phyloP scores from a whole-genome alignment of 2,797 vertebrate species.

The Potorous gilbertii region DNA sequence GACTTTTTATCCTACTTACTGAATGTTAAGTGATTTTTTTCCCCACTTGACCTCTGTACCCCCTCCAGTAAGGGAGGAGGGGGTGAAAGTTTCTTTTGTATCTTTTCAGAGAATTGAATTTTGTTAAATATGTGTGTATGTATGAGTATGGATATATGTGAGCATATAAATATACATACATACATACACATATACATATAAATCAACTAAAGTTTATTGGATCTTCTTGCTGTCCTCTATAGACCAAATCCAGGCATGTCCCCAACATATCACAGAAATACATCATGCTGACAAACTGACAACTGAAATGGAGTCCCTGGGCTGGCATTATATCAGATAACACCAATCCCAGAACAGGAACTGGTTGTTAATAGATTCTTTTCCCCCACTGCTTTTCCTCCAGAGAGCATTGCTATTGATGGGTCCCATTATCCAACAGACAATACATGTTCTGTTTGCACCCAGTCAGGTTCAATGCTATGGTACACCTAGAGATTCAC shows the following conservation, averaged over 20 bases:
- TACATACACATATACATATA: neutral
- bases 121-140: constrained; percentile 12
- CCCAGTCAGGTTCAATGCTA: constrained; percentile 7
- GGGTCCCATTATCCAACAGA: neutral
- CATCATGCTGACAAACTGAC: neutral
- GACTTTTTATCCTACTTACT: neutral
- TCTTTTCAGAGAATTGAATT: constrained; percentile 27
- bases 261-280: neutral
- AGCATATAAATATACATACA: too few relatives aligned
- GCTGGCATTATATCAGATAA: neutral
- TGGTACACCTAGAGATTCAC: neutral
- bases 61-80: neutral
- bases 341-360: neutral
- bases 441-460: constrained; percentile 10
- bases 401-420: neutral
- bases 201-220: neutral
- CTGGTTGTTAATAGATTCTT: neutral
- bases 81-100: constrained; percentile 14
- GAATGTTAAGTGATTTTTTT: neutral
- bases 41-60: neutral
- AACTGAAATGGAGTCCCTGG: neutral
- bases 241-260: neutral
- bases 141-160: neutral
- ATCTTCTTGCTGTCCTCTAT: neutral
- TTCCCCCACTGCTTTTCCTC: neutral